Conservation (phyloP, 2,797 vertebrate genomes). For the Paguma larvata region DNA sequence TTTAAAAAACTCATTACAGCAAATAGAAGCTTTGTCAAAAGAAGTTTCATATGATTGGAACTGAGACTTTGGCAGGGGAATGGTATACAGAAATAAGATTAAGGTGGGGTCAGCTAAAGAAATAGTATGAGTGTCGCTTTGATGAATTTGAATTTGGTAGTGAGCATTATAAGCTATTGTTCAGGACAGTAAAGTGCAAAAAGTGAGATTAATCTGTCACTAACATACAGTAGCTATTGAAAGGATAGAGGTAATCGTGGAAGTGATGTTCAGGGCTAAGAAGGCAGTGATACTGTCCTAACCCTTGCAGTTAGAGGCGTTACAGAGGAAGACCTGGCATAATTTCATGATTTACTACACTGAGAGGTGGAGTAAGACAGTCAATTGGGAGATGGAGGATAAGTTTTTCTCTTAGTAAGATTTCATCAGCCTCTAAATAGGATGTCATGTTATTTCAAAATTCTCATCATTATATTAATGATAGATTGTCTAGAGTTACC, state of each 20-base stretch:
- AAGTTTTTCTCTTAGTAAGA: neutral
- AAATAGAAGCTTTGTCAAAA: neutral
- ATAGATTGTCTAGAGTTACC: neutral
- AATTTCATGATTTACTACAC: neutral
- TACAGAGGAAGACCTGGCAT: neutral
- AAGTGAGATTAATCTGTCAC: neutral
- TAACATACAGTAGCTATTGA: neutral
- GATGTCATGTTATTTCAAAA: neutral
- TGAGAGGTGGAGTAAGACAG: neutral
- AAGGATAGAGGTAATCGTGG: neutral
- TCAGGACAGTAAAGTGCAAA: neutral
- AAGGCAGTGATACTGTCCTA: neutral
- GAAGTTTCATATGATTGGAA: neutral
- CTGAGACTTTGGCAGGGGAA: neutral
- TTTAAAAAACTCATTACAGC: neutral
- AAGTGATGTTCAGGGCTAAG: neutral
- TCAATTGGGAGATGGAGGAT: neutral
- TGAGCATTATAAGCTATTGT: neutral
- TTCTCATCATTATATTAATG: neutral
- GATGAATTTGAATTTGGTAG: slow-evolving; percentile 26
- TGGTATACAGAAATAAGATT: neutral
- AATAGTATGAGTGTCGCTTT: neutral
- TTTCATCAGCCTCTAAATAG: neutral
- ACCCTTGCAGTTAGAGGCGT: neutral
- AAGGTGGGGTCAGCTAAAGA: neutral